Evolutionary conservation across 2,888 invertebrate genomes (phyloP), one percentile per base, ranked within the genome.

Genomic region (Cantharis rufa): DNA sequence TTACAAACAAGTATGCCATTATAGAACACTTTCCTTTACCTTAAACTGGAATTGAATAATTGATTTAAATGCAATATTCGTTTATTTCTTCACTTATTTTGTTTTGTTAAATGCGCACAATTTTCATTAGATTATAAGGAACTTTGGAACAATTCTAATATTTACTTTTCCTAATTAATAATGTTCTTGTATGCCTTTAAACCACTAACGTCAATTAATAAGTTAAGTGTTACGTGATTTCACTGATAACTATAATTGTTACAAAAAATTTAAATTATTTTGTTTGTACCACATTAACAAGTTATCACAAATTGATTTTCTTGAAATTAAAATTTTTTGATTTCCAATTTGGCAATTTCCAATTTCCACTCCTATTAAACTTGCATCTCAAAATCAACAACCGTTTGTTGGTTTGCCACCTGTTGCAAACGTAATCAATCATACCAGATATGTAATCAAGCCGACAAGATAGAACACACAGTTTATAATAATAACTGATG

Each of bases 141-240:
- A 48, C 5, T 48, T 48, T 48, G 48, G n/a, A 48, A 48, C 48
- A 48, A 48, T 48, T 48, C 48, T n/a, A 48, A 48, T 48, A 48
- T 48, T 48, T 48, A 48, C 48, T 48, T 48, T 48, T 48, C 48
- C 48, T 48, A 48, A 48, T 66, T 66, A 66, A 66, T 66, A 66
- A 21, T 66, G 16, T 66, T 66, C 48, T 24, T 74, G 71, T 69
- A 74, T 28, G 68, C 32, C 61, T 69, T 71, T 61, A 72, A 72
- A 75, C 78, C 78, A 78, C 78, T 75, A 71, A 78, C 70, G 78
- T 78, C 78, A 78, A 78, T 78, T 78, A 78, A 78, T 75, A 78
- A 72, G 68, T 68, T 78, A 78, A 75, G 78, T 78, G 78, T 78
- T 62, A 77, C 74, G 77, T 77, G 48, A 70, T 69, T 68, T 62